phyloP scores from a whole-genome alignment of 2,888 invertebrate species.

The Euproctis similis region DNA sequence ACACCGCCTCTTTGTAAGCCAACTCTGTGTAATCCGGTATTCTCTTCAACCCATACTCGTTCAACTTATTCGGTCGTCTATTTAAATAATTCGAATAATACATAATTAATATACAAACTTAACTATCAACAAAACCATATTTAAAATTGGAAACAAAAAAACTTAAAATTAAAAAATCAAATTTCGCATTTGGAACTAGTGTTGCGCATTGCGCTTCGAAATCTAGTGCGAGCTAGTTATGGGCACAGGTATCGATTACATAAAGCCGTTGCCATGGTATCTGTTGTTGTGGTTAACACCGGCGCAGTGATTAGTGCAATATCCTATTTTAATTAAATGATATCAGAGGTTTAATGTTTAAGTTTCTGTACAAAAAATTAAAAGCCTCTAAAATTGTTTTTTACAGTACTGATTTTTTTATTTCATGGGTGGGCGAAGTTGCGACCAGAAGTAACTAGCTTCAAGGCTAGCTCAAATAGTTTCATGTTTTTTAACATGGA shows the following conservation, averaged over 20 bases:
- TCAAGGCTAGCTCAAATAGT: no score
- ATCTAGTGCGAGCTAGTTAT: constrained; percentile 31
- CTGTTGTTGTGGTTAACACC: constrained; percentile 43
- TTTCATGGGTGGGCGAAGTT: no score
- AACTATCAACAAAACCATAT: constrained; percentile 23
- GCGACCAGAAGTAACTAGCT: no score
- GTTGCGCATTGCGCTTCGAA: constrained; percentile 55
- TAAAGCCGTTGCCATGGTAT: constrained; percentile 43
- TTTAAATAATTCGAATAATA: constrained; percentile 47
- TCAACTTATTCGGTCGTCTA: constrained; percentile 64
- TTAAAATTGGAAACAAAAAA: constrained; percentile 23
- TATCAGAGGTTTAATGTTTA: no score
- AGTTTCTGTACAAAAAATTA: no score
- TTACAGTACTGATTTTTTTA: no score
- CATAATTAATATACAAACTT: constrained; percentile 15
- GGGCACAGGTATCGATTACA: constrained; percentile 52
- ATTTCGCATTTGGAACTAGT: constrained; percentile 35
- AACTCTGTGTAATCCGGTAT: constrained; percentile 88
- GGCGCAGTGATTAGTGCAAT: no score
- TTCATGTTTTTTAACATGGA: no score
- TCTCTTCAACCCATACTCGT: constrained; percentile 71
- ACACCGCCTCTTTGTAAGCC: constrained; percentile 89
- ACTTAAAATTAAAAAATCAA: constrained; percentile 26
- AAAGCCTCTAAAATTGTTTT: no score
- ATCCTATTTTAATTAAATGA: no score